Evolutionary conservation across 2,888 invertebrate genomes (phyloP).

Genomic region (Chromoteleia sp.): DNA sequence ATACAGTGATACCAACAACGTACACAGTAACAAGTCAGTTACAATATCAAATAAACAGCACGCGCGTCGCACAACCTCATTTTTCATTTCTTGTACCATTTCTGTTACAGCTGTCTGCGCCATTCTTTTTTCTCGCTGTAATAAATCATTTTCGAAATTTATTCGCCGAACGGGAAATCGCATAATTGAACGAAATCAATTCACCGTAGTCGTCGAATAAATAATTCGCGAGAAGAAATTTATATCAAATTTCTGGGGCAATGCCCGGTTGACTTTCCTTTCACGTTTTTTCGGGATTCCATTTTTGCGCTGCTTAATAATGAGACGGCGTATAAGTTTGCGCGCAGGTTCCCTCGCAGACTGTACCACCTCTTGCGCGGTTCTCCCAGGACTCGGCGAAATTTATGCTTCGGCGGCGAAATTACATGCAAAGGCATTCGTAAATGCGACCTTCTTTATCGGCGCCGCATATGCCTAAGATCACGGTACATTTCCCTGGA

Average conservation of each 20-base stretch:
- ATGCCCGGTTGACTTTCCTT: constrained; percentile 20
- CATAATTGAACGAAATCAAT: no score
- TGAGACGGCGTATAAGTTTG: constrained; percentile 53
- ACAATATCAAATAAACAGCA: no score
- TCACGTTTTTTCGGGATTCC: constrained; percentile 3
- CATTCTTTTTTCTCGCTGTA: no score
- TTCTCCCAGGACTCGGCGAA: constrained; percentile 60
- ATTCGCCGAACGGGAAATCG: no score
- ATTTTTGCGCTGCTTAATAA: constrained; percentile 57
- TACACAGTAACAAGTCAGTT: no score
- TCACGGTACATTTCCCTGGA: constrained; percentile 69
- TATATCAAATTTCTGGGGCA: neutral
- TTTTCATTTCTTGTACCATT: no score
- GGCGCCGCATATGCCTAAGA: constrained; percentile 60
- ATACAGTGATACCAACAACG: no score
- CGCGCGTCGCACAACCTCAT: no score
- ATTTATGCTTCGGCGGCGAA: constrained; percentile 65
- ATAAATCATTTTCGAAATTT: no score
- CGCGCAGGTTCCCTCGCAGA: constrained; percentile 32
- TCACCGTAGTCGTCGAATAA: constrained; percentile 10
- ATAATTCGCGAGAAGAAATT: constrained; percentile 2
- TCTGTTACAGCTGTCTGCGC: no score
- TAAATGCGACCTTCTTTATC: constrained; percentile 69
- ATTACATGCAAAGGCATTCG: constrained; percentile 69
- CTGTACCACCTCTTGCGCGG: constrained; percentile 37